A percentile compares a stretch with the other conserved stretches of the same genome.
These are phyloP conservation scores for Steinernema hermaphroditum DNA, from an alignment of 2,888 invertebrate genomes.

Conservation along the genomic window DNA sequence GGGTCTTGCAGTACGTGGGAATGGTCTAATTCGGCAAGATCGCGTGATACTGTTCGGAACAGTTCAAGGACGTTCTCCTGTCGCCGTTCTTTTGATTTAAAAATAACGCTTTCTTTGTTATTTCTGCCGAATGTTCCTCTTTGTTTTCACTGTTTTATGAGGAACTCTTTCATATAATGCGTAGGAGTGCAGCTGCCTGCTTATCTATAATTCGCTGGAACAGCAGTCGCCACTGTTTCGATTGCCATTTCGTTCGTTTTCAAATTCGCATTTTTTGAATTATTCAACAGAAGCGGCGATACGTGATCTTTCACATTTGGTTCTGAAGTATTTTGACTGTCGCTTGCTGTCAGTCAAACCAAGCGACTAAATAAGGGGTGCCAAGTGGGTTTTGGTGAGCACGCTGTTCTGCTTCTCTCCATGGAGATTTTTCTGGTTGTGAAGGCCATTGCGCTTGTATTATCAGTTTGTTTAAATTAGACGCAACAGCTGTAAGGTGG, in stretches of 20 bases:
- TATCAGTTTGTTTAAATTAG: conserved; percentile 14
- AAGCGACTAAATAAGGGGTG: not conserved
- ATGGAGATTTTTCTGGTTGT: not conserved
- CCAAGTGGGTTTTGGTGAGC: not conserved
- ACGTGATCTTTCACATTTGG: not conserved
- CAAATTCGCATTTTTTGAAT: not conserved
- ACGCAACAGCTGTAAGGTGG: conserved; percentile 14
- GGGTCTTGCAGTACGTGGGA: too few species aligned
- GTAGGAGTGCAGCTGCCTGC: too few species aligned
- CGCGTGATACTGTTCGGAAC: too few species aligned
- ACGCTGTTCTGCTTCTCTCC: not conserved
- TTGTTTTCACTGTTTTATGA: too few species aligned
- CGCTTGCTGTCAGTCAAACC: not conserved
- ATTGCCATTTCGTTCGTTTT: not conserved
- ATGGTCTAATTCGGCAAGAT: too few species aligned
- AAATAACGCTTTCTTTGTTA: too few species aligned
- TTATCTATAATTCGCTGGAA: too few species aligned
- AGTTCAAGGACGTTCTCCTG: too few species aligned
- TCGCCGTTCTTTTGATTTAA: too few species aligned
- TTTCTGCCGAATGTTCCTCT: too few species aligned
- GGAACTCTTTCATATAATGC: too few species aligned
- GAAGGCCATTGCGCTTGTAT: not conserved
- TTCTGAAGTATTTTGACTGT: not conserved
- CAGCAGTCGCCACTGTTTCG: too few species aligned
- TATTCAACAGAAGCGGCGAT: not conserved